Evolutionary conservation across 2,797 vertebrate genomes (phyloP), one percentile per base, ranked within the genome.

Genomic region (Cirrhinus mrigala): DNA sequence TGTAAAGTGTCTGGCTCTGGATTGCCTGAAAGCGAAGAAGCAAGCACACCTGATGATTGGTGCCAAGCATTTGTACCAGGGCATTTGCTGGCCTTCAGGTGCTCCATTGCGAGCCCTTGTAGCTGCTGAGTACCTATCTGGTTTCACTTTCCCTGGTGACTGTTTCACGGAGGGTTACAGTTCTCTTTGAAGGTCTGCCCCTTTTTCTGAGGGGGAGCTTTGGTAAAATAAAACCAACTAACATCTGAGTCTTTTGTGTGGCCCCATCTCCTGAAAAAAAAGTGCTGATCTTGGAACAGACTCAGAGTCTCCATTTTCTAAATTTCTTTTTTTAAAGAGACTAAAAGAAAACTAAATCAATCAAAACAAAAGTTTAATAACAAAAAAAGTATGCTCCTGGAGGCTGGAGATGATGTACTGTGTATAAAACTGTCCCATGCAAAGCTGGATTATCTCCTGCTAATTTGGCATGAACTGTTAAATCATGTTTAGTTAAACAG

Each of bases 181-280:
- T 40, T 76, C 56, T 58, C 81, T 90, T 87, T 88, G 87, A 88
- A 85, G 85, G 50, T 79, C 24, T 66, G 40, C 77, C 52, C 75
- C 76, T 52, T 27, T 54, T 66, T 84, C 62, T 66, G 70, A 75
- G 62, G 88, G 93, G 83, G 78, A 90, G 92, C 87, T 92, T 82
- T 86, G 86, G 91, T 92, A 93, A 94, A 88, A 91, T 37, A 92
- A 95, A 91, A 94, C 94, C 79, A 74, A 60, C 66, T 62, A 86
- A 64, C 52, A 69, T 83, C 56, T 44, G 52, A 86, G 88, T 91
- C 91, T 90, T 93, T 93, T 92, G 91, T 94, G 88, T 81, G 83
- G 50, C 85, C 88, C 81, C 88, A 80, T 79, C 85, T 62, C 50
- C 46, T 66, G 9, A 77, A 87, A 79, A 81, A 82, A 81, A 84